These are phyloP conservation scores for Lasioglossum calceatum DNA, from an alignment of 2,888 invertebrate genomes.

Conservation along the genomic window DNA sequence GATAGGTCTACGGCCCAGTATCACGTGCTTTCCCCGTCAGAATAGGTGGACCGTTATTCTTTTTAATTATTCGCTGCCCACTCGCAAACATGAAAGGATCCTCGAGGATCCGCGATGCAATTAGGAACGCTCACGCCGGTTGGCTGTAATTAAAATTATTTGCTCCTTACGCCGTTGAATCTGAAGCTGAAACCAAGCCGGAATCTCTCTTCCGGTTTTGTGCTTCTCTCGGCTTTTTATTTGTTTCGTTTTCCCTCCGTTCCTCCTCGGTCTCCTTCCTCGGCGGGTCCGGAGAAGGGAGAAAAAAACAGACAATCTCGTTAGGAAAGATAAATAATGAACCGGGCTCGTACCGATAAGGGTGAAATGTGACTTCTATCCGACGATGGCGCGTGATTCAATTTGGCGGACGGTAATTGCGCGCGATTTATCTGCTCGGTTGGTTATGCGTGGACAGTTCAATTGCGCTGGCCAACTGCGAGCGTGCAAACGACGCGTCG, in stretches of 20 bases:
- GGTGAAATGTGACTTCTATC: slow-evolving; percentile 45
- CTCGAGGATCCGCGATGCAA: slow-evolving; percentile 54
- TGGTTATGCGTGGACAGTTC: slow-evolving; percentile 53
- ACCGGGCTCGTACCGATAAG: slow-evolving; percentile 31
- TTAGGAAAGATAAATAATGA: slow-evolving; percentile 52
- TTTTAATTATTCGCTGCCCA: slow-evolving; percentile 52
- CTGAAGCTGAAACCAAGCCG: slow-evolving; percentile 17
- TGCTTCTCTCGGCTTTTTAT: neutral
- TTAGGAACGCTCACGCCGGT: slow-evolving; percentile 40
- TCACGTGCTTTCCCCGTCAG: slow-evolving; percentile 21
- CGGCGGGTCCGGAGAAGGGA: neutral
- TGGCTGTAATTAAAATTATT: slow-evolving; percentile 59
- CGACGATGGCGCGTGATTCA: slow-evolving; percentile 39
- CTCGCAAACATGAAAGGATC: slow-evolving; percentile 44
- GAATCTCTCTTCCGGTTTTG: slow-evolving; percentile 29
- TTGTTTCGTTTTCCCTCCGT: neutral
- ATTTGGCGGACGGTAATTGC: slow-evolving; percentile 56
- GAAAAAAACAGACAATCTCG: slow-evolving; percentile 37
- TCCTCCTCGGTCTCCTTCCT: neutral
- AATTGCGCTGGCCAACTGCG: slow-evolving; percentile 25
- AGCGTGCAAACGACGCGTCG: neutral
- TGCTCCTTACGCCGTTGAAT: slow-evolving; percentile 40
- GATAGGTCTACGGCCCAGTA: slow-evolving; percentile 1
- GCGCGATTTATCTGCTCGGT: slow-evolving; percentile 47
- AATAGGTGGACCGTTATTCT: slow-evolving; percentile 45